Evolutionary conservation across 1,140 invertebrate species (phyloP).

Genomic region (Micrasema longulum): DNA sequence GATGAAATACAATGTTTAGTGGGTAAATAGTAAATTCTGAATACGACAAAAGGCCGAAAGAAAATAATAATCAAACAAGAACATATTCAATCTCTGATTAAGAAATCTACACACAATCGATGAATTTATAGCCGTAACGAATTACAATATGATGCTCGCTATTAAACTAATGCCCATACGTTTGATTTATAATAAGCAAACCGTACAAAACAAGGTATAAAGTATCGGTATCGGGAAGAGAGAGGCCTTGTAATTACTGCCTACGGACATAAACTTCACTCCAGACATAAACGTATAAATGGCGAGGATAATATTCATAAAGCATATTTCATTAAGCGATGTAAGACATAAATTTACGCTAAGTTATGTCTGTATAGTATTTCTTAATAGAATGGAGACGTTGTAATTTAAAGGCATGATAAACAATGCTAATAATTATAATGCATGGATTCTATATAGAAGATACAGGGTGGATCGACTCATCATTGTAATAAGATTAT

Average conservation of each 20-base stretch:
- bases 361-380: slow-evolving; percentile 8
- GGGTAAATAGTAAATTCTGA: too few species aligned
- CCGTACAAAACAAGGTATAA: too few species aligned
- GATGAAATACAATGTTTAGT: too few species aligned
- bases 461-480: too few species aligned
- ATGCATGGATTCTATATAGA: too few species aligned
- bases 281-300: slow-evolving; percentile 20
- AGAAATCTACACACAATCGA: neutral
- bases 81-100: too few species aligned
- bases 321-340: slow-evolving; percentile 35
- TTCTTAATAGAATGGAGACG: slow-evolving; percentile 22
- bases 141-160: neutral
- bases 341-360: slow-evolving; percentile 28
- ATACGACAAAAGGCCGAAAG: too few species aligned
- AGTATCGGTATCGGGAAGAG: too few species aligned
- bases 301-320: slow-evolving; percentile 29
- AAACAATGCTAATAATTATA: neutral
- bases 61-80: too few species aligned
- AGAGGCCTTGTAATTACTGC: slow-evolving; percentile 3
- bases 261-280: neutral
- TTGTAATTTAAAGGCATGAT: slow-evolving; percentile 6
- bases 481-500: too few species aligned
- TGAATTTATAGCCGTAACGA: neutral
- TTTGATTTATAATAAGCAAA: too few species aligned
- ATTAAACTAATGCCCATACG: neutral